A percentile compares a stretch with the other conserved stretches of the same genome.
Conservation (phyloP, 1,140 invertebrate genomes). For the Drosophila equinoxialis region DNA sequence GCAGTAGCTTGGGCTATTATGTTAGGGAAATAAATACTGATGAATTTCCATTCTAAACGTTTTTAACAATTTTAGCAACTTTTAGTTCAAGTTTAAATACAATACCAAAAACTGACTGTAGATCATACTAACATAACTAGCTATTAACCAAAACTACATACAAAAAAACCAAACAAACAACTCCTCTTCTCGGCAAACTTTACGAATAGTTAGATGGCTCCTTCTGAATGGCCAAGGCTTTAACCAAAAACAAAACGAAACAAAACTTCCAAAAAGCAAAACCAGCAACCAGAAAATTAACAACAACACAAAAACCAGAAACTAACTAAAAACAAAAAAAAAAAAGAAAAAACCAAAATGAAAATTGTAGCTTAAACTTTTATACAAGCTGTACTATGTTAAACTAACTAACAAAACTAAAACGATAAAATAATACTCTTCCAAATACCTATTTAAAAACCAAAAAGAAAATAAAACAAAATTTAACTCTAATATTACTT, state of each 20-base stretch:
- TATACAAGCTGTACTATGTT: constrained; percentile 69
- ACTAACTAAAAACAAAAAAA: too few species aligned
- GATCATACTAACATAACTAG: background rate
- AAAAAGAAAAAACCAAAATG: constrained; percentile 31
- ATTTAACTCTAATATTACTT: constrained; percentile 61
- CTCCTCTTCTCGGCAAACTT: constrained; percentile 7
- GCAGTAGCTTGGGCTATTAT: too few species aligned
- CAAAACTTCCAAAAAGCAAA: constrained; percentile 19
- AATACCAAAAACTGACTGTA: constrained; percentile 3
- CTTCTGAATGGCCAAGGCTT: background rate
- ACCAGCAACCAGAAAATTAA: constrained; percentile 31
- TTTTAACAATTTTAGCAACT: background rate
- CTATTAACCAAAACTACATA: background rate
- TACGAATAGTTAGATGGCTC: constrained; percentile 6
- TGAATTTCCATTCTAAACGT: too few species aligned
- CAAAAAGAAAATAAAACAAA: constrained; percentile 37
- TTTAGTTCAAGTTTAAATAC: background rate
- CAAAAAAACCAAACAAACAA: too few species aligned
- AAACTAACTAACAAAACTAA: constrained; percentile 57
- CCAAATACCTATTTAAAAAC: constrained; percentile 64
- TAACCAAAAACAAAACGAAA: background rate
- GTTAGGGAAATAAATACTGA: too few species aligned
- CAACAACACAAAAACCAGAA: constrained; percentile 57
- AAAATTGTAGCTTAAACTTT: constrained; percentile 58
- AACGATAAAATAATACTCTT: constrained; percentile 65